These are phyloP conservation scores for Neoseiulus cucumeris DNA, from an alignment of 1,140 invertebrate species.

Conservation along the genomic window DNA sequence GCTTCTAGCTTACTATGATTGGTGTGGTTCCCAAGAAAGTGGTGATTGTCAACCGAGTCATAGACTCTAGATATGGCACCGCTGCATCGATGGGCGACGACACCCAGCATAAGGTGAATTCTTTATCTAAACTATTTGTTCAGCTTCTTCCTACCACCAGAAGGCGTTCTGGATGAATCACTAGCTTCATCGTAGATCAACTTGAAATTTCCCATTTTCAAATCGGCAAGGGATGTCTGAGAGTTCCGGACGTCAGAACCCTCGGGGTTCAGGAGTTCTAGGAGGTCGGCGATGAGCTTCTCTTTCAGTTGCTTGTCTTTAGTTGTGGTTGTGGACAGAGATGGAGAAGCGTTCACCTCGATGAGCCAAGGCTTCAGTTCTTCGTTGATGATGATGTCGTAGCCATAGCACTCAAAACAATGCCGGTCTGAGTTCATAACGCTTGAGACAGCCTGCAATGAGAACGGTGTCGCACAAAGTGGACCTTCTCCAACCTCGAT, in stretches of 20 bases:
- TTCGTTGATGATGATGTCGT: slow-evolving; percentile 70
- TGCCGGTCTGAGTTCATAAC: slow-evolving; percentile 52
- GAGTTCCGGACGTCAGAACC: slow-evolving; percentile 27
- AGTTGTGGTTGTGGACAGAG: slow-evolving; percentile 75
- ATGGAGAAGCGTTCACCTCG: slow-evolving; percentile 82
- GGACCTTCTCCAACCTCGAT: too few relatives aligned
- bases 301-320: slow-evolving; percentile 90
- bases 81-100: too few relatives aligned
- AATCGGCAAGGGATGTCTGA: background rate
- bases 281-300: slow-evolving; percentile 80
- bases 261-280: slow-evolving; percentile 70
- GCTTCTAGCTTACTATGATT: too few relatives aligned
- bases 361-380: slow-evolving; percentile 64
- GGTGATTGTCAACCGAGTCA: too few relatives aligned
- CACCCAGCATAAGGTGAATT: too few relatives aligned
- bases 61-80: too few relatives aligned
- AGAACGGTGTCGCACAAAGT: background rate
- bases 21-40: too few relatives aligned
- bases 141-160: background rate
- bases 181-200: background rate
- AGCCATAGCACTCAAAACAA: slow-evolving; percentile 63
- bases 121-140: too few relatives aligned
- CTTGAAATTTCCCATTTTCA: background rate
- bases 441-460: slow-evolving; percentile 13
- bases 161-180: slow-evolving; percentile 5